phyloP scores from a whole-genome alignment of 2,888 invertebrate genomes.

The Endotricha flammealis region DNA sequence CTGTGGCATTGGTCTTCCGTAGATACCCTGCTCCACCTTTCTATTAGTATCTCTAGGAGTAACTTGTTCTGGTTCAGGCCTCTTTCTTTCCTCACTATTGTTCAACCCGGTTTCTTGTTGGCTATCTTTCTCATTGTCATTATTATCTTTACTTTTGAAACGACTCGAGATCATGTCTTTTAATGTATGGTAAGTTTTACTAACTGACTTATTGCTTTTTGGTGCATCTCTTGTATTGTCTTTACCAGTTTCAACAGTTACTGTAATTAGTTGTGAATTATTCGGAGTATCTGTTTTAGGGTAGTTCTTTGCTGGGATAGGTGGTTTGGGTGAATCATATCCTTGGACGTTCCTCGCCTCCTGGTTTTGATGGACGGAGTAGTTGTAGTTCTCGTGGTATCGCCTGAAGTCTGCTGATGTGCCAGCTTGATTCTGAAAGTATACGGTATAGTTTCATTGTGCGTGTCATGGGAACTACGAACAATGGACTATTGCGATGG shows the following conservation, averaged over 20 bases:
- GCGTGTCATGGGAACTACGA: conserved; percentile 25
- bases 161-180: conserved; percentile 90
- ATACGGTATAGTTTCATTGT: conserved; percentile 16
- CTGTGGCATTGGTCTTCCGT: conserved; percentile 78
- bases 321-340: conserved; percentile 67
- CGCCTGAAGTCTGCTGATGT: conserved; percentile 71
- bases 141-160: conserved; percentile 82
- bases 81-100: conserved; percentile 79
- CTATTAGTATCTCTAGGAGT: conserved; percentile 65
- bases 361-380: conserved; percentile 65
- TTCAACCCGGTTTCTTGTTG: conserved; percentile 77
- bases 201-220: conserved; percentile 81
- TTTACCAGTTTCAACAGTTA: conserved; percentile 79
- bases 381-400: conserved; percentile 76
- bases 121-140: conserved; percentile 71
- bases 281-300: conserved; percentile 56
- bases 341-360: conserved; percentile 62
- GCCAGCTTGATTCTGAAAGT: conserved; percentile 68
- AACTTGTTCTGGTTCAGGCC: conserved; percentile 60
- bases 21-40: conserved; percentile 79
- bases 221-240: conserved; percentile 76
- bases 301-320: conserved; percentile 70
- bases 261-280: conserved; percentile 73
- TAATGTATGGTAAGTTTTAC: conserved; percentile 88
- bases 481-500: conserved; percentile 45